Conservation (phyloP, 2,113 vertebrate genomes). For the Silurus glanis region DNA sequence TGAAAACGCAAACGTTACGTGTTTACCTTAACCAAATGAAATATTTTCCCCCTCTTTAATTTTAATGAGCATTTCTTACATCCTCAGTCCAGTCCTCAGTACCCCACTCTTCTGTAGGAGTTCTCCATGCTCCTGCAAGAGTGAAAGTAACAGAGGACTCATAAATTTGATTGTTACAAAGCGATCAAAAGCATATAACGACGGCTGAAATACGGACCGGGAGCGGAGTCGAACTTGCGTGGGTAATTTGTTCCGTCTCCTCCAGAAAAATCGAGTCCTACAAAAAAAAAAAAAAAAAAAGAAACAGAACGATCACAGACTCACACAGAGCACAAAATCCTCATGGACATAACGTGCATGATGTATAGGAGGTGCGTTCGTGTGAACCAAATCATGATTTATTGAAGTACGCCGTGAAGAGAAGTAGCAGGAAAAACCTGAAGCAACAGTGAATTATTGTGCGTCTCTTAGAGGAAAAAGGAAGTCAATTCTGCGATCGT, state of each 20-base stretch:
- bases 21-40: background rate
- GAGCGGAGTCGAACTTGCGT: conserved; percentile 90
- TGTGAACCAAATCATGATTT: background rate
- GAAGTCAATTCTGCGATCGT: no score
- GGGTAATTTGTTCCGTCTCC: conserved; percentile 91
- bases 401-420: background rate
- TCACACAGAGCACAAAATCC: background rate
- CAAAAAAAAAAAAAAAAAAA: background rate
- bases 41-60: background rate
- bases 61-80: conserved; percentile 70
- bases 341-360: background rate
- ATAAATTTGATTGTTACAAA: background rate
- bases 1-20: conserved; percentile 52
- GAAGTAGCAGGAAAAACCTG: no score
- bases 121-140: conserved; percentile 87
- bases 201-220: conserved; percentile 75
- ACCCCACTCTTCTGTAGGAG: conserved; percentile 93
- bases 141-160: background rate
- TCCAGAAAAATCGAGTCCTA: conserved; percentile 90
- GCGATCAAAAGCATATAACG: background rate
- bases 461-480: no score
- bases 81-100: conserved; percentile 99
- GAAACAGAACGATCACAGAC: background rate
- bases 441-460: no score
- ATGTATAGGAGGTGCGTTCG: rapidly evolving